A percentile compares a stretch with the other conserved stretches of the same genome.
These are phyloP conservation scores for Lipotes vexillifer DNA, from an alignment of 2,113 vertebrate genomes.

Conservation along the genomic window DNA sequence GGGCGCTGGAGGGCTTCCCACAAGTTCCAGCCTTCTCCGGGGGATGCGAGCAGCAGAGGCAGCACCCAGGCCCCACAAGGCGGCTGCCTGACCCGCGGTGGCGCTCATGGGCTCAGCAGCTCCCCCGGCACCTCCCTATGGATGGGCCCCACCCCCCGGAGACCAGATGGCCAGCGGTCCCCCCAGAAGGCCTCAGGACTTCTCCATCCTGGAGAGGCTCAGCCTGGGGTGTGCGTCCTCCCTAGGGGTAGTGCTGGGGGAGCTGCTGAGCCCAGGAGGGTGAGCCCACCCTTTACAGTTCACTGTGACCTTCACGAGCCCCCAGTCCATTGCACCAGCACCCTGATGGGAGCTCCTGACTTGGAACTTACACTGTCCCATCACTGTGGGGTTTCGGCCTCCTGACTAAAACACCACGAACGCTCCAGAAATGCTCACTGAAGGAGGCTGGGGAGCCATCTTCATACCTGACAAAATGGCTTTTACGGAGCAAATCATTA, in stretches of 20 bases:
- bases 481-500: neutral
- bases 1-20: neutral
- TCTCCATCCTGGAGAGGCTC: neutral
- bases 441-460: neutral
- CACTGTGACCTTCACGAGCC: neutral
- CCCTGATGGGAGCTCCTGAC: neutral
- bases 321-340: accelerated
- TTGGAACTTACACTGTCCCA: neutral
- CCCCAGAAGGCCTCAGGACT: neutral
- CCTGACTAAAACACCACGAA: neutral
- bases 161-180: neutral
- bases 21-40: neutral
- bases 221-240: neutral
- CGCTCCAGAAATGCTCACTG: neutral
- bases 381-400: neutral
- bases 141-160: accelerated
- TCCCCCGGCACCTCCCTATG: neutral
- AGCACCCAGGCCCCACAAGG: neutral
- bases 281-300: neutral
- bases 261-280: no score
- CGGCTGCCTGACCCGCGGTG: neutral
- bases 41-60: neutral
- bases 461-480: neutral
- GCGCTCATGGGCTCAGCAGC: accelerated
- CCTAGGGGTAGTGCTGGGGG: neutral